Conservation (phyloP, 2,797 vertebrate species). For the Tinamus major region DNA sequence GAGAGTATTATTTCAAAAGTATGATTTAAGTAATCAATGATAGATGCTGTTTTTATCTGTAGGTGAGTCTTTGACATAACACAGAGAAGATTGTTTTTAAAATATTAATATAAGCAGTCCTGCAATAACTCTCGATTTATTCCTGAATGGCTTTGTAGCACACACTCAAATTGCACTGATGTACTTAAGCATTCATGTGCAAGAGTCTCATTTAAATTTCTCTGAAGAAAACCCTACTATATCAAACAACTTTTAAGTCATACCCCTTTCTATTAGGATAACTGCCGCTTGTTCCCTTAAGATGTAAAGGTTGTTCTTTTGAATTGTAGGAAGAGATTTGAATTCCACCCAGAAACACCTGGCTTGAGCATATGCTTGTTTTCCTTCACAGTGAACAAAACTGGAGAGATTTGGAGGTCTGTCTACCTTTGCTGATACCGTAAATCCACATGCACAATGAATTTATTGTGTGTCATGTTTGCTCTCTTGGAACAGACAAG, state of each 20-base stretch:
- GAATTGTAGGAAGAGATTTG: background rate
- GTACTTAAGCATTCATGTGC: background rate
- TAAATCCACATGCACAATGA: background rate
- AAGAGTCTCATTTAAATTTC: background rate
- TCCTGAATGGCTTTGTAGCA: background rate
- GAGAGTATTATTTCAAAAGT: background rate
- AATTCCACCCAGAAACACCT: background rate
- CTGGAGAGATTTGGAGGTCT: background rate
- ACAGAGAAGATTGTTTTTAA: background rate
- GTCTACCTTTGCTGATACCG: background rate
- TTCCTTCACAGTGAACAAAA: background rate
- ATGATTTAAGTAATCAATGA: background rate
- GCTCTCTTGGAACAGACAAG: background rate
- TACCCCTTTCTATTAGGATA: background rate
- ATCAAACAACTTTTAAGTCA: background rate
- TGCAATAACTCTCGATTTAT: background rate
- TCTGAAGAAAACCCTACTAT: background rate
- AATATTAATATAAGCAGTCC: background rate
- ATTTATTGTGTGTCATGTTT: background rate
- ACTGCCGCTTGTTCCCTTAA: background rate
- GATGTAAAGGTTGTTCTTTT: background rate
- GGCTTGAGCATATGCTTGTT: background rate
- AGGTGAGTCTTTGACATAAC: background rate
- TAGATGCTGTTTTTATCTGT: background rate
- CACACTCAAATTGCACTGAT: background rate